phyloP scores from a whole-genome alignment of 2,113 vertebrate species.

The Blennius ocellaris region DNA sequence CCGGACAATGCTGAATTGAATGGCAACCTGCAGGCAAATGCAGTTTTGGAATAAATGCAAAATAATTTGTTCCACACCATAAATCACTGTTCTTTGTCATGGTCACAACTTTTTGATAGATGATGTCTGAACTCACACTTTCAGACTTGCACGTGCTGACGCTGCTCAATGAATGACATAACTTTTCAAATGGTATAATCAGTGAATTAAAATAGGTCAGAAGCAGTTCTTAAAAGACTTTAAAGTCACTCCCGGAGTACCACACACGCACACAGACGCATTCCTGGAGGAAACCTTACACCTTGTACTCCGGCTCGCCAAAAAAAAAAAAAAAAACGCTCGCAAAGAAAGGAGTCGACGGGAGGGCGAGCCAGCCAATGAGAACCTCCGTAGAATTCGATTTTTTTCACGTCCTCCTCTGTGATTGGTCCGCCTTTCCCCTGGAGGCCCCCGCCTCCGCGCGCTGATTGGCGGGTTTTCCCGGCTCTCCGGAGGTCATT shows the following conservation, averaged over 20 bases:
- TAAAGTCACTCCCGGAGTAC: slow-evolving; percentile 8
- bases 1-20: no score
- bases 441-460: slow-evolving; percentile 22
- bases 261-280: slow-evolving; percentile 46
- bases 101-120: no score
- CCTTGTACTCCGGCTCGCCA: slow-evolving; percentile 54
- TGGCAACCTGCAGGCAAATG: no score
- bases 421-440: slow-evolving; percentile 60
- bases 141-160: no score
- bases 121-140: no score
- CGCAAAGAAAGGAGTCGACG: slow-evolving; percentile 36
- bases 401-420: slow-evolving; percentile 28
- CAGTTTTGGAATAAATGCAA: no score
- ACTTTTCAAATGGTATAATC: no score
- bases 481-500: slow-evolving; percentile 76
- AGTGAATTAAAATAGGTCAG: no score
- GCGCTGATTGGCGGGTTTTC: slow-evolving; percentile 71
- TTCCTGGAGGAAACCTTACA: slow-evolving; percentile 73
- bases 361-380: slow-evolving; percentile 69
- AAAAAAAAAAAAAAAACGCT: slow-evolving; percentile 71
- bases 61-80: no score
- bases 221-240: no score
- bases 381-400: slow-evolving; percentile 47
- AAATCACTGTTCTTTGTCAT: no score
- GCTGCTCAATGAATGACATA: no score